Base-by-base conservation (phyloP, 35 echinoderm and acorn worm species). In the Stichopus chloronotus region DNA sequence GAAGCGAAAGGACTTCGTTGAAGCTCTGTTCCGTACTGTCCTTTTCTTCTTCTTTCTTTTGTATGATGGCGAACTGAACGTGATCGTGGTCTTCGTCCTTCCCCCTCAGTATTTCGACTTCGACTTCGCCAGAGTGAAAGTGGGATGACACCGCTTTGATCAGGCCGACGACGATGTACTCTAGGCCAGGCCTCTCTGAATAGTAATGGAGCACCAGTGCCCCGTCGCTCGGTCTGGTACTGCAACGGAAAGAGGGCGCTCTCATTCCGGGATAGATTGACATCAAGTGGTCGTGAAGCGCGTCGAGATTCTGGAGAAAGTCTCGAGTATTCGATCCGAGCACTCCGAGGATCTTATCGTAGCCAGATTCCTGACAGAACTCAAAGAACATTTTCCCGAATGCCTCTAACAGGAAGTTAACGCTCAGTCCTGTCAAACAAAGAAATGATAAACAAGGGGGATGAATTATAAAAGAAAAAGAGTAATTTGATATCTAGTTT, bases 121-220 rank as follows among this genome's bases (percentile, higher is more conserved):
- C 84, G 0, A 98, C 94, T 65, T 98, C 96, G 14, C 92, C 85
- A 11, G 93, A 88, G 78, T 98, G 94, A 68, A 98, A 92, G 12
- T 91, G 76, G 55, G 91, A 88, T 7, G 97, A 92, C 0, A 98
- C 94, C 20, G 94, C 91, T 20, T 93, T 94, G 5, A 98, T 93
- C 43, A 96, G 85, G 5, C 97, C 97, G 55, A 98, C 92, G 1
- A 98, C 97, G 65, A 98, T 96, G 71, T 93, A 91, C 92, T 98
- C 97, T 54, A 98, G 56, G 10, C 97, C 97, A 16, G 86, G 93
- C 59, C 97, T 77, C 63, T 98, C 95, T 53, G 97, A 98, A 91
- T 98, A 98, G 84, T 98, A 98, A 79, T 98, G 97, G n/a, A 98
- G 95, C n/a, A 98, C 93, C 25, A 98, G 88, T 21, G 97, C 95